Evolutionary conservation across 2,113 vertebrate genomes (phyloP).

Genomic region (Aviceda subcristata): DNA sequence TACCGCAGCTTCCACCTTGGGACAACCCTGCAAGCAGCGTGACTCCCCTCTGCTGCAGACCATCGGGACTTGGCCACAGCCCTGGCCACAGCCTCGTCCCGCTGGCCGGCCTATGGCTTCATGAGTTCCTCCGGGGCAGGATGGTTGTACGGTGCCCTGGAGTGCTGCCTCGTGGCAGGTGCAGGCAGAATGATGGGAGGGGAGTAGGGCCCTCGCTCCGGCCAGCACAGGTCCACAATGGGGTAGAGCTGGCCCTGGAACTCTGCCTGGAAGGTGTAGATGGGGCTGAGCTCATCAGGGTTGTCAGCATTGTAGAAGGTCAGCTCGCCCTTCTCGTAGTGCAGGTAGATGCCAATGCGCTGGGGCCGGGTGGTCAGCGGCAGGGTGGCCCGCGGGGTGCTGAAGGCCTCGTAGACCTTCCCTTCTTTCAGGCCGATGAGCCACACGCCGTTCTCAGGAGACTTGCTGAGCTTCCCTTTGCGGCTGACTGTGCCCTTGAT

Average conservation of each 20-base stretch:
- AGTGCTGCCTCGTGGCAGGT: neutral
- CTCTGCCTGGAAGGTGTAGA: conserved; percentile 82
- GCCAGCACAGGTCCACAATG: conserved; percentile 84
- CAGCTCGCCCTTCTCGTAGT: conserved; percentile 78
- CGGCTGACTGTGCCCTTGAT: conserved; percentile 79
- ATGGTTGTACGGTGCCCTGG: neutral
- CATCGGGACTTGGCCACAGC: neutral
- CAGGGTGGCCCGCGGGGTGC: conserved; percentile 63
- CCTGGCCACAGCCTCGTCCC: neutral
- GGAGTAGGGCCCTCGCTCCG: conserved; percentile 74
- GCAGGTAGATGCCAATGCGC: conserved; percentile 78
- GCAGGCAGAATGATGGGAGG: conserved; percentile 71
- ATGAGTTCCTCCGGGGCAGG: neutral
- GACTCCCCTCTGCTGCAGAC: neutral
- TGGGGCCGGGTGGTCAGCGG: conserved; percentile 65
- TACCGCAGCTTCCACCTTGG: neutral
- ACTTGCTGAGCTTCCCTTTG: conserved; percentile 81
- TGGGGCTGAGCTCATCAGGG: conserved; percentile 70
- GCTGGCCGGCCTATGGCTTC: neutral
- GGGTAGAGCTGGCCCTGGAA: conserved; percentile 87
- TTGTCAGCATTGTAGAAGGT: conserved; percentile 80
- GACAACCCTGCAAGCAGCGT: neutral
- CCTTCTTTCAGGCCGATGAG: conserved; percentile 83
- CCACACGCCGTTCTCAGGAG: conserved; percentile 80
- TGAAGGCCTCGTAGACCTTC: conserved; percentile 80